A percentile compares a stretch with the other conserved stretches of the same genome.
Conservation (phyloP, 2,113 vertebrate genomes). For the Gobius niger region DNA sequence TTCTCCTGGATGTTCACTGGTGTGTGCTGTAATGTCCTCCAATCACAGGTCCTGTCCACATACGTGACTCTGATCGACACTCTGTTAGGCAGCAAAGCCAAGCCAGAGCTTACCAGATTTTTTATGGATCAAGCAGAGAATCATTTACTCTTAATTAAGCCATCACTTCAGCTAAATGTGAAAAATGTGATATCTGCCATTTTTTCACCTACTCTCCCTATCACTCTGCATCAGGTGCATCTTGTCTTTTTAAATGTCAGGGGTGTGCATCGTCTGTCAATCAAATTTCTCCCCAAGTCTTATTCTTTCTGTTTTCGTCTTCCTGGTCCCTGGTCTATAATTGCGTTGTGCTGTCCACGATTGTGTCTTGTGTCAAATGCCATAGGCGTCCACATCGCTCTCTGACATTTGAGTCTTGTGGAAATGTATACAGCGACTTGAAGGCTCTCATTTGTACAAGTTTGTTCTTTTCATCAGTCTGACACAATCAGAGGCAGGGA, state of each 20-base stretch:
- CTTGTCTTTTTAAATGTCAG: constrained; percentile 25
- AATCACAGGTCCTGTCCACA: no score
- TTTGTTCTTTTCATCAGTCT: constrained; percentile 33
- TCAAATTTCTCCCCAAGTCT: constrained; percentile 28
- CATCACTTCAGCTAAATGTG: not conserved
- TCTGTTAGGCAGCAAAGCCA: no score
- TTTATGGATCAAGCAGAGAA: not conserved
- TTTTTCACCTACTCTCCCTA: not conserved
- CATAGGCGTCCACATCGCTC: constrained; percentile 56
- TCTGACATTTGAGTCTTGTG: constrained; percentile 62
- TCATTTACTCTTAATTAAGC: not conserved
- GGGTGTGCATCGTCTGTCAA: constrained; percentile 29
- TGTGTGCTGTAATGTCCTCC: no score
- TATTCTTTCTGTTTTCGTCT: constrained; percentile 23
- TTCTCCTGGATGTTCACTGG: no score
- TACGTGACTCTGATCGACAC: no score
- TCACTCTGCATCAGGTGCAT: constrained; percentile 36
- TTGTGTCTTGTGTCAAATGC: constrained; percentile 48
- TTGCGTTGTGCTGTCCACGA: constrained; percentile 40
- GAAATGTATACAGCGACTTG: constrained; percentile 42
- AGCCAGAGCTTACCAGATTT: no score
- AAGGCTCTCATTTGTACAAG: constrained; percentile 36
- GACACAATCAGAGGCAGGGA: constrained; percentile 17
- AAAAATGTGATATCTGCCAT: constrained; percentile 30
- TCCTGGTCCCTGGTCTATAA: constrained; percentile 53